Percentiles rank a stretch among this genome's conserved stretches.
Conservation (phyloP, 2,888 invertebrate species). For the Thyatira batis region DNA sequence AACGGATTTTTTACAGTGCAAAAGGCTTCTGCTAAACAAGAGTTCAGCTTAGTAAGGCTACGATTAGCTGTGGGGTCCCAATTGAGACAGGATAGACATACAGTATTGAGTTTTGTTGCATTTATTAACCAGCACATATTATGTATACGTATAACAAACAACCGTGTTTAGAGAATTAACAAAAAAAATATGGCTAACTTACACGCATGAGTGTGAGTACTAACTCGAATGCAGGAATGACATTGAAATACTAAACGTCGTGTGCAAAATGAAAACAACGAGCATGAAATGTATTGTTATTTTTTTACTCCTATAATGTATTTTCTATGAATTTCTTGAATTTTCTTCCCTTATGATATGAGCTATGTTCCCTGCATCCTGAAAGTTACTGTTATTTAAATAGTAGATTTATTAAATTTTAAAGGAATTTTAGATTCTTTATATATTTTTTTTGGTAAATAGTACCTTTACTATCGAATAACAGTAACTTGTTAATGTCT, state of each 20-base stretch:
- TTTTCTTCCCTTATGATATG: slow-evolving; percentile 23
- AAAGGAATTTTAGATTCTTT: slow-evolving; percentile 6
- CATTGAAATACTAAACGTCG: slow-evolving; percentile 14
- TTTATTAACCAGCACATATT: slow-evolving; percentile 12
- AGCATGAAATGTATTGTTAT: neutral
- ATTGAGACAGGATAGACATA: slow-evolving; percentile 59
- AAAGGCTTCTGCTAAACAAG: slow-evolving; percentile 67
- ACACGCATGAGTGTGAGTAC: slow-evolving; percentile 64
- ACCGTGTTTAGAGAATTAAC: neutral
- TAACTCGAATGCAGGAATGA: slow-evolving; percentile 54
- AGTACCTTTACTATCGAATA: slow-evolving; percentile 33
- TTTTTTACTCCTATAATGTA: slow-evolving; percentile 8
- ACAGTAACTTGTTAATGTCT: slow-evolving; percentile 30
- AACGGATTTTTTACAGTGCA: slow-evolving; percentile 56
- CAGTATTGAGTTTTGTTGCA: slow-evolving; percentile 33
- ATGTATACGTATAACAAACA: neutral
- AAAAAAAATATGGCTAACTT: slow-evolving; percentile 39
- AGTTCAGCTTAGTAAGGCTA: slow-evolving; percentile 51
- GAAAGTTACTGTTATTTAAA: slow-evolving; percentile 38
- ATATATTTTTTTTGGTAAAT: slow-evolving; percentile 8
- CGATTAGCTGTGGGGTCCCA: slow-evolving; percentile 52
- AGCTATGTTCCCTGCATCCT: slow-evolving; percentile 21
- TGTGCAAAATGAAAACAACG: neutral
- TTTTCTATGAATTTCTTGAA: slow-evolving; percentile 22
- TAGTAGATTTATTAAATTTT: slow-evolving; percentile 21